Base-by-base conservation (phyloP, 2,113 vertebrate genomes). In the Pseudorectes ferrugineus region DNA sequence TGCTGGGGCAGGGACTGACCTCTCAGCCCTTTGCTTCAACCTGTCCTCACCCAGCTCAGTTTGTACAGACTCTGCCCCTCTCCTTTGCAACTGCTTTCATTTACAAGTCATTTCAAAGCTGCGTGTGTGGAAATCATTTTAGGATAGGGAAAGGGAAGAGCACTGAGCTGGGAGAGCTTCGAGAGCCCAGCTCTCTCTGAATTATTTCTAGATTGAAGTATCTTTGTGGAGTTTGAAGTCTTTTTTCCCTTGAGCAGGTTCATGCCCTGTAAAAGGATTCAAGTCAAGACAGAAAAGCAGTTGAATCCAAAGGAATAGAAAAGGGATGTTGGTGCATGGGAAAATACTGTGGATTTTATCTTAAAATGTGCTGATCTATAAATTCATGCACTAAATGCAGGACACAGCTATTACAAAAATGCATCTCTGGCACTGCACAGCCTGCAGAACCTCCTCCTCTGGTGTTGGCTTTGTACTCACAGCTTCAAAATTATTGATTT, bases 401-500 rank as follows among this genome's bases (percentile, higher is more conserved):
- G 62, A 75, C 28, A 72, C 10, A 75, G 21, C 52, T 76, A 13
- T 42, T 65, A 82, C 0, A 5, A 83, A 93, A 95, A 90, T 28
- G 38, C 33, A 66, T 20, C 51, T 70, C 33, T 79, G 58, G 54
- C 66, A 76, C 35, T 66, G 19, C 35, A 31, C 29, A 85, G 11
- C 54, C 66, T 71, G 42, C 26, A 81, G 70, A 76, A 65, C n/a
- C 70, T 87, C 66, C 54, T 77, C 57, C 0, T 1, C 14, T 83
- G 33, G 42, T 71, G 46, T 51, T 2, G 5, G 43, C 77, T 79
- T 91, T 72, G 78, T 83, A 82, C 42, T 88, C 67, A 85, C 74
- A 63, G 58, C 35, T 76, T 93, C 74, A 85, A 80, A 90, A 90
- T 62, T 80, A 97, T 90, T 55, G 85, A 94, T 80, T 85, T 55